Evolutionary conservation across 1,140 invertebrate species (phyloP).

Genomic region (Scaptomyza montana): DNA sequence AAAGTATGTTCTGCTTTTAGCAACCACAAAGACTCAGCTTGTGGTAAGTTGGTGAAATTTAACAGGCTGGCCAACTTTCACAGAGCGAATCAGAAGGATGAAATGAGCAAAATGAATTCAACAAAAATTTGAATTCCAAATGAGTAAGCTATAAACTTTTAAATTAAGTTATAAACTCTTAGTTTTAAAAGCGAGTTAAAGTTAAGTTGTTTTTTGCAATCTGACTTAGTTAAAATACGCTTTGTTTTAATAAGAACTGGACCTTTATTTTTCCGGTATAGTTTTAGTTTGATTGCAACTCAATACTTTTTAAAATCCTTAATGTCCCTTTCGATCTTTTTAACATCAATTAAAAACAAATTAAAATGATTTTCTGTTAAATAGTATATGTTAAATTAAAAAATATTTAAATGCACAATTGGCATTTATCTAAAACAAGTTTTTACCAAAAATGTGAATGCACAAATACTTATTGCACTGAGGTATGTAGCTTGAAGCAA

Average conservation of each 20-base stretch:
- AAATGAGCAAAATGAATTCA: conserved; percentile 2
- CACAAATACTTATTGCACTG: too few species aligned
- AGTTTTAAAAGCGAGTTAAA: neutral
- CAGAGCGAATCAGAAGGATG: conserved; percentile 4
- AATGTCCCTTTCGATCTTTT: too few species aligned
- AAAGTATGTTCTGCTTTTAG: conserved; percentile 39
- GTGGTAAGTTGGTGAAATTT: conserved; percentile 17
- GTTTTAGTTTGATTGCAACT: too few species aligned
- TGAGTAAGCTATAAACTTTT: neutral
- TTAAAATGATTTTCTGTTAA: too few species aligned
- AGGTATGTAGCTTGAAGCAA: neutral
- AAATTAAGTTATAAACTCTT: neutral
- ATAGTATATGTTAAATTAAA: too few species aligned
- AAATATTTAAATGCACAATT: neutral
- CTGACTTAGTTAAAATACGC: neutral
- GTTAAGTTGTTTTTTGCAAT: too few species aligned
- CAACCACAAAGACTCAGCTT: conserved; percentile 12
- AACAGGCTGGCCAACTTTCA: neutral
- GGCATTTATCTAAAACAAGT: neutral
- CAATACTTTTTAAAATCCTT: too few species aligned
- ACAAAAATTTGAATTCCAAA: neutral
- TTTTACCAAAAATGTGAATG: too few species aligned
- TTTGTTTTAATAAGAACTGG: too few species aligned
- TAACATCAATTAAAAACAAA: too few species aligned
- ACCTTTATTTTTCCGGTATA: too few species aligned